Conservation (phyloP, 1,140 invertebrate genomes). For the Cotesia typhae region DNA sequence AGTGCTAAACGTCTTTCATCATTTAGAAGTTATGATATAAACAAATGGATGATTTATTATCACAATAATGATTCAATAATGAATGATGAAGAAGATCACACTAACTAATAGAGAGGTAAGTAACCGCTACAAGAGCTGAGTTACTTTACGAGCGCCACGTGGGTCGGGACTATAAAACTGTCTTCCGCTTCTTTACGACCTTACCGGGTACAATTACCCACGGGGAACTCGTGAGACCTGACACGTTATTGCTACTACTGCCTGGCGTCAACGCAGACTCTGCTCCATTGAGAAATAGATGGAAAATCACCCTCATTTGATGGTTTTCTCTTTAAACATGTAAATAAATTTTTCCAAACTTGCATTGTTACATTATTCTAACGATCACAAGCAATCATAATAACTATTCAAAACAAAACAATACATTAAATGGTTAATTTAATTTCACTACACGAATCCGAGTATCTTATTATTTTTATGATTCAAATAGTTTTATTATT, state of each 20-base stretch:
- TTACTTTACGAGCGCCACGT: slow-evolving; percentile 62
- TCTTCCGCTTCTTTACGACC: slow-evolving; percentile 62
- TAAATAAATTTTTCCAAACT: slow-evolving; percentile 23
- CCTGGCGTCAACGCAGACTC: slow-evolving; percentile 31
- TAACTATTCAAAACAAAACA: slow-evolving; percentile 7
- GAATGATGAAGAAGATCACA: slow-evolving; percentile 43
- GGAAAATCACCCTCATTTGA: no score
- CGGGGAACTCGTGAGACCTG: slow-evolving; percentile 49
- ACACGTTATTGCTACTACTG: slow-evolving; percentile 45
- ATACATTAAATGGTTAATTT: not conserved
- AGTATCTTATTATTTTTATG: not conserved
- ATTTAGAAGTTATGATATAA: slow-evolving; percentile 11
- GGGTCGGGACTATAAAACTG: slow-evolving; percentile 61
- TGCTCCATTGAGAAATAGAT: slow-evolving; percentile 41
- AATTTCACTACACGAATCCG: not conserved
- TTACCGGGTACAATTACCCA: slow-evolving; percentile 54
- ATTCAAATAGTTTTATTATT: not conserved
- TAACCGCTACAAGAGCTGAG: slow-evolving; percentile 25
- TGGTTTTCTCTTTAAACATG: slow-evolving; percentile 9
- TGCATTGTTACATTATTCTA: slow-evolving; percentile 9
- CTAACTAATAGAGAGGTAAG: slow-evolving; percentile 48
- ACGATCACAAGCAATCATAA: not conserved
- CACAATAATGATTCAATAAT: slow-evolving; percentile 51
- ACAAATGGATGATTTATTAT: slow-evolving; percentile 13
- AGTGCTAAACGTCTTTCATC: not conserved